phyloP scores from a whole-genome alignment of 2,888 invertebrate genomes.

The Lasioglossum lativentre region DNA sequence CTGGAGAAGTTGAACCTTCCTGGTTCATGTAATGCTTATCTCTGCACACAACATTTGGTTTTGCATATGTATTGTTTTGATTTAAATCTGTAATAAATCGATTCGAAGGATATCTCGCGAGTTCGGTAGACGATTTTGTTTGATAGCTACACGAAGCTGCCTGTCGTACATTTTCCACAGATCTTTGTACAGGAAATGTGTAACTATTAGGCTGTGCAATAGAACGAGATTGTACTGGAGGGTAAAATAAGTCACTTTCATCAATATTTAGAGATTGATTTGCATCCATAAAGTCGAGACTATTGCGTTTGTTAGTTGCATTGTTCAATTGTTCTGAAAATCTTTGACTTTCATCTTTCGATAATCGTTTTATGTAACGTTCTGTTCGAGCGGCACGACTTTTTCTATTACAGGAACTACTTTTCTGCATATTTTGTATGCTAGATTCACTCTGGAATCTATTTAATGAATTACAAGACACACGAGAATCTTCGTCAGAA shows the following conservation, averaged over 20 bases:
- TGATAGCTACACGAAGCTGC: constrained; percentile 41
- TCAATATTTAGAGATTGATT: constrained; percentile 21
- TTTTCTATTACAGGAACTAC: constrained; percentile 87
- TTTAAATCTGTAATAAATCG: constrained; percentile 71
- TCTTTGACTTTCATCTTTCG: constrained; percentile 67
- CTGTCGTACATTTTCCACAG: constrained; percentile 48
- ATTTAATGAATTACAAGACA: constrained; percentile 88
- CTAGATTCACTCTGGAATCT: constrained; percentile 90
- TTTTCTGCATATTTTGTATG: constrained; percentile 86
- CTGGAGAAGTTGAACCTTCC: constrained; percentile 25
- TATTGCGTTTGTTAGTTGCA: constrained; percentile 32
- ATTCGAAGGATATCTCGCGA: constrained; percentile 39
- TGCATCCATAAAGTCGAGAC: constrained; percentile 51
- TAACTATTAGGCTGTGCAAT: constrained; percentile 42
- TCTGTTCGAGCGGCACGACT: constrained; percentile 92
- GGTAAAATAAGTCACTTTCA: constrained; percentile 32
- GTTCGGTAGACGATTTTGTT: constrained; percentile 41
- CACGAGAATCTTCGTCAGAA: constrained; percentile 89
- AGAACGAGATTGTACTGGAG: constrained; percentile 48
- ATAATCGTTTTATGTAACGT: constrained; percentile 91
- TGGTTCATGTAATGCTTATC: constrained; percentile 18
- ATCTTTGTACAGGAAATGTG: constrained; percentile 52
- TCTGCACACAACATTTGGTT: constrained; percentile 33
- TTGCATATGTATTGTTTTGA: constrained; percentile 64
- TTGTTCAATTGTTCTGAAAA: constrained; percentile 49